These are phyloP conservation scores for Sebastes trivittatus DNA, from an alignment of 2,797 vertebrate species.

Conservation along the genomic window DNA sequence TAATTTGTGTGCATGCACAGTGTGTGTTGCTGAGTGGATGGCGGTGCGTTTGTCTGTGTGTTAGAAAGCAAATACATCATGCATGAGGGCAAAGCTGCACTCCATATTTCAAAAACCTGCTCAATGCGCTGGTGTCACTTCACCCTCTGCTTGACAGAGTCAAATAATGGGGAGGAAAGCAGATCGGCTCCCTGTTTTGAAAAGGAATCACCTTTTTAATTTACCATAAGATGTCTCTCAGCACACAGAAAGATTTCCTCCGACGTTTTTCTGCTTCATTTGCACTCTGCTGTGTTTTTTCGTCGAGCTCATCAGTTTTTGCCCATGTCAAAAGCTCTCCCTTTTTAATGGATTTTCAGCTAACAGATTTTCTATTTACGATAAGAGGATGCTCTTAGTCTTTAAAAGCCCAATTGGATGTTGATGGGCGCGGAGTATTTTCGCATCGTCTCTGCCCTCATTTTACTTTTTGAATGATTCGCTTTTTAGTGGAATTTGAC, in stretches of 20 bases:
- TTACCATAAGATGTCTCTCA: slow-evolving; percentile 57
- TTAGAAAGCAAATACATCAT: slow-evolving; percentile 19
- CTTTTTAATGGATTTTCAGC: slow-evolving; percentile 71
- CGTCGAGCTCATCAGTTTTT: slow-evolving; percentile 73
- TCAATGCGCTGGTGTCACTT: slow-evolving; percentile 31
- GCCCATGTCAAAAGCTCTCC: slow-evolving; percentile 59
- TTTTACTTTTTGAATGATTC: background rate
- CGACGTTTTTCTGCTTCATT: slow-evolving; percentile 64
- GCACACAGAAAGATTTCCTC: slow-evolving; percentile 46
- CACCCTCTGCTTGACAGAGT: slow-evolving; percentile 8
- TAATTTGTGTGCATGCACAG: background rate
- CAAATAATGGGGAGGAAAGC: slow-evolving; percentile 32
- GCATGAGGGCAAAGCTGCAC: slow-evolving; percentile 20
- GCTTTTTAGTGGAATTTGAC: background rate
- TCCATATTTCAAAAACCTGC: slow-evolving; percentile 31
- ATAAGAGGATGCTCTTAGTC: slow-evolving; percentile 63
- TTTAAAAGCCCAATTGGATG: slow-evolving; percentile 65
- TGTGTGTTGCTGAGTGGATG: background rate
- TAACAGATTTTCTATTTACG: slow-evolving; percentile 70
- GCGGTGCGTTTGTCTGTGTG: background rate
- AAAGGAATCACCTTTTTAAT: slow-evolving; percentile 66
- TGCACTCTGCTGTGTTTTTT: slow-evolving; percentile 55
- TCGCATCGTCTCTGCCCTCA: background rate
- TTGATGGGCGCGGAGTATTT: slow-evolving; percentile 42
- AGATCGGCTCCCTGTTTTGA: slow-evolving; percentile 45